Percentiles rank a stretch among this genome's conserved stretches.
Conservation (phyloP, 2,113 vertebrate species). For the Oceanodroma tethys region DNA sequence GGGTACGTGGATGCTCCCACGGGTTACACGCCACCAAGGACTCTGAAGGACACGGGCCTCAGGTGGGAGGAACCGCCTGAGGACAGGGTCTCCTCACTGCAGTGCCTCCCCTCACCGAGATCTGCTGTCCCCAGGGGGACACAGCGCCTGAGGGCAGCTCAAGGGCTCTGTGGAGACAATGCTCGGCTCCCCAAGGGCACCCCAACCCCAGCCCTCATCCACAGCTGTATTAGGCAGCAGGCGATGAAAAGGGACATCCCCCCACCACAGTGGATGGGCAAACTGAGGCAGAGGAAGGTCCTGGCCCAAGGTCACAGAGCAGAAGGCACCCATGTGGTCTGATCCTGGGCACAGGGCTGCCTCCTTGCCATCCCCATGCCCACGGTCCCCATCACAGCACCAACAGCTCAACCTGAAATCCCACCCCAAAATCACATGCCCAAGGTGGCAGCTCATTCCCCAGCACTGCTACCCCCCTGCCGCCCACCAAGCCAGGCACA, state of each 20-base stretch:
- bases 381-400: not conserved
- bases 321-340: not conserved
- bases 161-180: not conserved
- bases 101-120: not conserved
- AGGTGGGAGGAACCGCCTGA: not conserved
- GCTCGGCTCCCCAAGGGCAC: not conserved
- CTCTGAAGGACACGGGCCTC: slow-evolving; percentile 9
- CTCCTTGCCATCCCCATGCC: not conserved
- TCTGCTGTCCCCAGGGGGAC: not conserved
- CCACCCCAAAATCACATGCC: not conserved
- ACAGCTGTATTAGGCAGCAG: not conserved
- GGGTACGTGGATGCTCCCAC: not conserved
- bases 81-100: not conserved
- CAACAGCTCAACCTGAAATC: not conserved
- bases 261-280: not conserved
- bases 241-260: not conserved
- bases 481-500: not conserved
- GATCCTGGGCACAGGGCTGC: not conserved
- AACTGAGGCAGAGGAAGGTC: not conserved
- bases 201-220: not conserved
- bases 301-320: slow-evolving; percentile 15
- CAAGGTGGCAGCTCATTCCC: not conserved
- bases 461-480: not conserved
- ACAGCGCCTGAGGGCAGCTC: not conserved
- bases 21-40: not conserved